Conservation (phyloP, 2,113 vertebrate species). For the Phyllostomus discolor region DNA sequence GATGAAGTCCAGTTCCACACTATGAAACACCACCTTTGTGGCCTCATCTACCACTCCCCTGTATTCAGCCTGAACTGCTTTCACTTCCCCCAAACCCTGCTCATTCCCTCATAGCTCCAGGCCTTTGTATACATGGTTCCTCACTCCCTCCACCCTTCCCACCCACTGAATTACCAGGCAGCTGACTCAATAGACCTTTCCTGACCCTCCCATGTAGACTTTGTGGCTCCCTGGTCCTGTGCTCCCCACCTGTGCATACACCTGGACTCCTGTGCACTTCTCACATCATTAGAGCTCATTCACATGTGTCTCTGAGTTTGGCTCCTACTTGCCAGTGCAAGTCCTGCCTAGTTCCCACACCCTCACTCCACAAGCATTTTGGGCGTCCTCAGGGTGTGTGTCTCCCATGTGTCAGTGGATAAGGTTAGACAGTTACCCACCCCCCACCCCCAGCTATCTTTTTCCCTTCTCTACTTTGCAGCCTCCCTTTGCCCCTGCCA, state of each 20-base stretch:
- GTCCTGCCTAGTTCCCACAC: neutral
- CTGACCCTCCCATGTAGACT: constrained; percentile 37
- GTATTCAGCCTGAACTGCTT: neutral
- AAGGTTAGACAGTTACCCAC: neutral
- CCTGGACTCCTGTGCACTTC: neutral
- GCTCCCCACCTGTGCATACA: neutral
- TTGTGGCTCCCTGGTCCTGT: neutral
- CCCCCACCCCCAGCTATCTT: neutral
- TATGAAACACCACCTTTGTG: neutral
- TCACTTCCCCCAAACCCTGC: neutral
- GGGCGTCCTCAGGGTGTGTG: neutral
- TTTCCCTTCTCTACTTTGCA: neutral
- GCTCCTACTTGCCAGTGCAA: neutral
- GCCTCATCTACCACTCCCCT: neutral
- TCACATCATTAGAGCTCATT: neutral
- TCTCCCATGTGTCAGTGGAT: neutral
- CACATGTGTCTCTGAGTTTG: neutral
- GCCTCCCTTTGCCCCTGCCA: constrained; percentile 13
- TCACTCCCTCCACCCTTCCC: neutral
- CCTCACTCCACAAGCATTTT: neutral
- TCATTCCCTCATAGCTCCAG: neutral
- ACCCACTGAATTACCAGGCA: neutral
- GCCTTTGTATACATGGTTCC: neutral
- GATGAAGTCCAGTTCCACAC: constrained; percentile 32
- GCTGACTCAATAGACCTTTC: neutral